phyloP scores from a whole-genome alignment of 1,140 invertebrate genomes.

The Trichogramma pretiosum region DNA sequence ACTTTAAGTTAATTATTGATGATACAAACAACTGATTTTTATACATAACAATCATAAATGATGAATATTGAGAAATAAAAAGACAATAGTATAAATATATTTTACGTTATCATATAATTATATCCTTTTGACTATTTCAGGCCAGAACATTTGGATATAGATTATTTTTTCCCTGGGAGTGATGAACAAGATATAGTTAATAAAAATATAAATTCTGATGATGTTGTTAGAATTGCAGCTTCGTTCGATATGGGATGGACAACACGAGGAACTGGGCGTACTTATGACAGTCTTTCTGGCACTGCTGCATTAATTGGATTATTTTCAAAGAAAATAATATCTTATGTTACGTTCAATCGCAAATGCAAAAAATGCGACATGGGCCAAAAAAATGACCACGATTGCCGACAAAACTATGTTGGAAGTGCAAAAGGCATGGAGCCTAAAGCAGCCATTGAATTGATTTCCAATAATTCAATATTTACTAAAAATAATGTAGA shows the following conservation, averaged over 20 bases:
- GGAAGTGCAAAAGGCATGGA: too few relatives aligned
- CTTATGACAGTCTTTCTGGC: constrained; percentile 8
- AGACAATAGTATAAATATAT: too few relatives aligned
- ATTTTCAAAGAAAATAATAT: constrained; percentile 9
- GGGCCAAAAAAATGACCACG: neutral
- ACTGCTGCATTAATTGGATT: too few relatives aligned
- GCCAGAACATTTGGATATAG: neutral
- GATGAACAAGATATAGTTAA: neutral
- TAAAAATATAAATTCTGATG: neutral
- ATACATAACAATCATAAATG: too few relatives aligned
- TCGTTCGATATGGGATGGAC: too few relatives aligned
- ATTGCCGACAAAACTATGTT: constrained; percentile 3
- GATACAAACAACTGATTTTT: too few relatives aligned
- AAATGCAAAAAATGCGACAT: too few relatives aligned
- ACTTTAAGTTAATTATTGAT: too few relatives aligned
- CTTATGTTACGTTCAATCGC: neutral
- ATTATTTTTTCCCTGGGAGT: neutral
- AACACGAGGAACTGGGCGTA: constrained; percentile 7
- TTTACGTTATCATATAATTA: neutral
- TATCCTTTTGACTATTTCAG: too few relatives aligned
- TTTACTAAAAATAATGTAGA: neutral
- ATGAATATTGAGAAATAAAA: too few relatives aligned
- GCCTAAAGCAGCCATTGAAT: neutral
- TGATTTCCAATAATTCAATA: neutral
- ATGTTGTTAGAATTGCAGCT: neutral